Percentiles rank a stretch among this genome's conserved stretches.
These are phyloP conservation scores for Lates japonicus DNA, from an alignment of 2,797 vertebrate genomes.

Conservation along the genomic window DNA sequence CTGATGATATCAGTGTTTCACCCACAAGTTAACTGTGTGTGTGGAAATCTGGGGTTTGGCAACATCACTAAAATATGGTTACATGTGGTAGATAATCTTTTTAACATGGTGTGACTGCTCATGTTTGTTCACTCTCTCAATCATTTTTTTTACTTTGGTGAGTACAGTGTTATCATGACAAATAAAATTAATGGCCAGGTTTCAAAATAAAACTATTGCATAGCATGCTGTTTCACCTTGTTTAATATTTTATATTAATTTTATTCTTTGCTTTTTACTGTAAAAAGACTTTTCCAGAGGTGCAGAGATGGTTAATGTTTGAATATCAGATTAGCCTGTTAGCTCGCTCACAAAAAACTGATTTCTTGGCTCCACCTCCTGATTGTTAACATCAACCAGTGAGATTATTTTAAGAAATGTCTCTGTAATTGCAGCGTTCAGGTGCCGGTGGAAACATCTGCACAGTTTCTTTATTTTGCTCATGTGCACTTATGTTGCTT, in stretches of 20 bases:
- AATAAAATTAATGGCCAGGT: background rate
- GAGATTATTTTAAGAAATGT: background rate
- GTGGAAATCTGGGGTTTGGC: background rate
- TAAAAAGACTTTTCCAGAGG: background rate
- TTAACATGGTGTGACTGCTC: too few relatives aligned
- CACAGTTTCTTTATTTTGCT: background rate
- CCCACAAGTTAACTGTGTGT: background rate
- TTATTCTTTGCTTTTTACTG: background rate
- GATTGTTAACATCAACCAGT: background rate
- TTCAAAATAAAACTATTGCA: background rate
- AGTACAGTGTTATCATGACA: too few relatives aligned
- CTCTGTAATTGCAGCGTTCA: background rate
- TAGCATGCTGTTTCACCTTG: too few relatives aligned
- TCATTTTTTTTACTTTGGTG: too few relatives aligned
- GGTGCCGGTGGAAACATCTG: slow-evolving; percentile 1
- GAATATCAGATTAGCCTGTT: background rate
- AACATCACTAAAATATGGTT: background rate
- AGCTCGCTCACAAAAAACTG: background rate
- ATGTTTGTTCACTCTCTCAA: too few relatives aligned
- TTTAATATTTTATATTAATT: too few relatives aligned
- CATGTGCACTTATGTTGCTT: background rate
- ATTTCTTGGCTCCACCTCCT: slow-evolving; percentile 1
- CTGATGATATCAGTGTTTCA: background rate
- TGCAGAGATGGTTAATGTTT: too few relatives aligned
- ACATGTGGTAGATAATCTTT: background rate